Percentiles rank a stretch among this genome's conserved stretches.
Evolutionary conservation across 2,113 vertebrate genomes (phyloP).

Genomic region (Mus spicilegus): DNA sequence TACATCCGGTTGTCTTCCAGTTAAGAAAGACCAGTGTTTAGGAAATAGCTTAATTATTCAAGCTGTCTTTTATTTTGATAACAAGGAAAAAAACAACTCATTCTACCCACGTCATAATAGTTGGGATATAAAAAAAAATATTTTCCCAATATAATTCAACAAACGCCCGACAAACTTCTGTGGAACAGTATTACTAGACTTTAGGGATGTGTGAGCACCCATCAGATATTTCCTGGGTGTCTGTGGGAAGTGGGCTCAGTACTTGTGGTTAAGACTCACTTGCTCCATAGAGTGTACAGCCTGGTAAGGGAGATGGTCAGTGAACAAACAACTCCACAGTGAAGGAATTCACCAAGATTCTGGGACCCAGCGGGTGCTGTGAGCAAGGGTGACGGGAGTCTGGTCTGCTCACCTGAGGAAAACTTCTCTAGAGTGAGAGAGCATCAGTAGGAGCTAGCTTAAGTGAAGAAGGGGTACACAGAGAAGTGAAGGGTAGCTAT

Average conservation of each 20-base stretch:
- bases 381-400: background rate
- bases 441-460: background rate
- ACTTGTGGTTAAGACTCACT: background rate
- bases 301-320: background rate
- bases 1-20: background rate
- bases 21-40: slow-evolving; percentile 37
- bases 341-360: background rate
- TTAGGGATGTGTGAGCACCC: background rate
- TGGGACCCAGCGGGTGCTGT: background rate
- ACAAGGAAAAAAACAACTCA: slow-evolving; percentile 35
- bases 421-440: background rate
- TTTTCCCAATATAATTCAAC: slow-evolving; percentile 37
- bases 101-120: background rate
- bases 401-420: background rate
- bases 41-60: slow-evolving; percentile 1
- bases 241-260: background rate
- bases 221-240: background rate
- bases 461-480: background rate
- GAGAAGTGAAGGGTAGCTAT: background rate
- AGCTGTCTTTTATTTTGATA: slow-evolving; percentile 49
- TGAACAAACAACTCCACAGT: background rate
- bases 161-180: background rate
- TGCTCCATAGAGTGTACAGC: background rate
- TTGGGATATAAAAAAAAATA: background rate
- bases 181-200: background rate